phyloP scores from a whole-genome alignment of 2,888 invertebrate genomes.

The Tholera decimalis region DNA sequence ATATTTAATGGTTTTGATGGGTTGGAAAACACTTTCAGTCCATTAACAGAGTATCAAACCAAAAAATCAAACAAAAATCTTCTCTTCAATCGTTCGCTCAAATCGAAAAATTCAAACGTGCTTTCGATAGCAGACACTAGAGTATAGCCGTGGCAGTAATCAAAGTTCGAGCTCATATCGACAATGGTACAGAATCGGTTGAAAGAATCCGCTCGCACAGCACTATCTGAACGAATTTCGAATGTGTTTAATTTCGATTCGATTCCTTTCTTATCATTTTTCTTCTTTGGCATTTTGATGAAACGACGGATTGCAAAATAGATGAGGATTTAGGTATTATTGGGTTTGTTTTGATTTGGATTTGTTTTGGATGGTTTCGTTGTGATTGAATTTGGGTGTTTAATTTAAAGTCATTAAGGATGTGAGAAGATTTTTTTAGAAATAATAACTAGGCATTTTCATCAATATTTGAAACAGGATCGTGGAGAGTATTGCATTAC shows the following conservation, averaged over 20 bases:
- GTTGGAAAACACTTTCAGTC: constrained; percentile 19
- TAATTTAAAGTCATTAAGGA: background rate
- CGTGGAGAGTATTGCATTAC: too few relatives aligned
- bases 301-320: constrained; percentile 47
- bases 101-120: constrained; percentile 42
- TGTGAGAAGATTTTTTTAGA: background rate
- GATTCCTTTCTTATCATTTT: constrained; percentile 63
- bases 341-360: constrained; percentile 28
- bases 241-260: constrained; percentile 65
- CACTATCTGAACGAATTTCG: constrained; percentile 58
- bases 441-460: background rate
- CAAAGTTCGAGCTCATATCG: constrained; percentile 58
- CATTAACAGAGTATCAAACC: background rate
- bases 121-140: constrained; percentile 25
- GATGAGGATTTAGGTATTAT: constrained; percentile 45
- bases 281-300: constrained; percentile 54
- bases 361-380: constrained; percentile 7
- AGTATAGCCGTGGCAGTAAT: constrained; percentile 43
- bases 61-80: constrained; percentile 8
- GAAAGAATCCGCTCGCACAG: constrained; percentile 53
- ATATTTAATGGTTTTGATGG: background rate
- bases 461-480: too few relatives aligned
- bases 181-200: constrained; percentile 56
- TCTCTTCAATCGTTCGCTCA: constrained; percentile 7
- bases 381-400: constrained; percentile 15